Percentiles rank a stretch among this genome's conserved stretches.
Conservation (phyloP, 2,888 invertebrate genomes). For the Galeruca laticollis region DNA sequence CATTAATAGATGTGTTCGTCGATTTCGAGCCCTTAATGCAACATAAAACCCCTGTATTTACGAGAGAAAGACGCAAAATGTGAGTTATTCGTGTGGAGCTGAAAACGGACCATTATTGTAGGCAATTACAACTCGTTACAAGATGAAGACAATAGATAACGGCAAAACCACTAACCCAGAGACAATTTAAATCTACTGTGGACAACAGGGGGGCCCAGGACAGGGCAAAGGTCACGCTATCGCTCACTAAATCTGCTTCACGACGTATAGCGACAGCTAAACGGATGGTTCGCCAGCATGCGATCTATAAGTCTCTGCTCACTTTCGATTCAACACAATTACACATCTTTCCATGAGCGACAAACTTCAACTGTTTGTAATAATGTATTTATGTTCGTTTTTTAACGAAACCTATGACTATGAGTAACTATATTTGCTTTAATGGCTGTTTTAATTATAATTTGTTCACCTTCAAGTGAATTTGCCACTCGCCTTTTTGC, state of each 20-base stretch:
- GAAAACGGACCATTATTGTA: constrained; percentile 54
- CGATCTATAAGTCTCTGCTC: constrained; percentile 52
- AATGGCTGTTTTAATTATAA: neutral
- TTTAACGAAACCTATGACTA: too few species aligned
- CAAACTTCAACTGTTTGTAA: neutral
- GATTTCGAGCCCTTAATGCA: constrained; percentile 31
- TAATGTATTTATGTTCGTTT: neutral
- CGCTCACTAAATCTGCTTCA: constrained; percentile 65
- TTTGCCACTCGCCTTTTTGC: too few species aligned
- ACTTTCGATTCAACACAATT: constrained; percentile 19
- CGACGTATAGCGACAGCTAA: constrained; percentile 60
- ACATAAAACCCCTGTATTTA: constrained; percentile 39
- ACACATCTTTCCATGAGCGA: constrained; percentile 7
- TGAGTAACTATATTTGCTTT: too few species aligned
- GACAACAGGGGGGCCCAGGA: constrained; percentile 60
- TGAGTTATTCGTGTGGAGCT: constrained; percentile 46
- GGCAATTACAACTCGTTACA: constrained; percentile 62
- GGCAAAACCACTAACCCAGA: constrained; percentile 62
- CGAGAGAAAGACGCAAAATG: constrained; percentile 45
- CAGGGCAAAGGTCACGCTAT: constrained; percentile 66
- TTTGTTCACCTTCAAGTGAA: too few species aligned
- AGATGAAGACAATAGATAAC: constrained; percentile 63
- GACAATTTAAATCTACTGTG: constrained; percentile 65
- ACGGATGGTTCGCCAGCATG: constrained; percentile 64
- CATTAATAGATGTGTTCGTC: constrained; percentile 33